phyloP scores from a whole-genome alignment of 1,140 invertebrate species.

The Philopotamus ludificatus region DNA sequence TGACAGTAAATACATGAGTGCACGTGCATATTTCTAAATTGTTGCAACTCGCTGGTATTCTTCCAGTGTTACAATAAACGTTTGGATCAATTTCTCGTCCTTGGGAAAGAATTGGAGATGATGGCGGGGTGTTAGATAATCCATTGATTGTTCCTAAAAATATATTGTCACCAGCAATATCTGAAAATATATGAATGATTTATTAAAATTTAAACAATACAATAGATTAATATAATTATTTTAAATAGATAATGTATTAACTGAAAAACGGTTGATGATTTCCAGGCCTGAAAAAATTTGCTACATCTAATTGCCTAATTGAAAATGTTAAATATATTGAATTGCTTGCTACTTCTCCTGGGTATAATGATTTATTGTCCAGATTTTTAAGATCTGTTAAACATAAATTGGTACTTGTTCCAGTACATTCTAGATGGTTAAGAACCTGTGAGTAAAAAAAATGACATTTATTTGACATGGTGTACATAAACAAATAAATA shows the following conservation, averaged over 20 bases:
- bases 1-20: slow-evolving; percentile 5
- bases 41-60: slow-evolving; percentile 6
- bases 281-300: neutral
- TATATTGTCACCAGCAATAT: neutral
- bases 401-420: neutral
- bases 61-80: slow-evolving; percentile 6
- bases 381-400: neutral
- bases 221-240: neutral
- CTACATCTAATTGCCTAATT: neutral
- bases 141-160: slow-evolving; percentile 24
- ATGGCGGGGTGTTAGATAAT: neutral
- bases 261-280: slow-evolving; percentile 13
- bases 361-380: neutral
- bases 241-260: slow-evolving; percentile 15
- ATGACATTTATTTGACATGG: too few species aligned
- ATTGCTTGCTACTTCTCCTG: slow-evolving; percentile 7
- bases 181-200: slow-evolving; percentile 7
- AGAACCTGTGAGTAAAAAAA: slow-evolving; percentile 24
- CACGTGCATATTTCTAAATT: slow-evolving; percentile 23
- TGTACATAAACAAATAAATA: slow-evolving; percentile 1
- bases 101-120: slow-evolving; percentile 20
- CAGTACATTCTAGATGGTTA: slow-evolving; percentile 10
- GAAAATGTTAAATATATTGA: slow-evolving; percentile 23
- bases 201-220: neutral
- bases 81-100: neutral